Base-by-base conservation (phyloP, 2,797 vertebrate species). In the Eulemur mongoz region DNA sequence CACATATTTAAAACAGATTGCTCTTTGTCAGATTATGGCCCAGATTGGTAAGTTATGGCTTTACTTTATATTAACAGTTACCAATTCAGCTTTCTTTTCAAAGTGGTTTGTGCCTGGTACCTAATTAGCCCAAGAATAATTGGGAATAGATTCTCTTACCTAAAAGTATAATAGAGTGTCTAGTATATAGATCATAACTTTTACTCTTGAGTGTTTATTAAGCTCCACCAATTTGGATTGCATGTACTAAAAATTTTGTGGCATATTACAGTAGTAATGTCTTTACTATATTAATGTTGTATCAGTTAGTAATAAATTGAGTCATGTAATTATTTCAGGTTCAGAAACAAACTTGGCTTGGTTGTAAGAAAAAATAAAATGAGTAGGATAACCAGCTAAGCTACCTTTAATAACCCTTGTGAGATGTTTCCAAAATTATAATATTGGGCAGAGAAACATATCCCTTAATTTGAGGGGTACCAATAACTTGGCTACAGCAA, bases 21-120 rank as follows among this genome's bases (percentile, higher is more conserved):
- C 99, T 1, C 99, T 99, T 96, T 99, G 99, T 98, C 99, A 99
- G 98, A 99, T 99, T 97, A 99, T 99, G 99, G 99, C 99, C 97
- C 99, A 99, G 97, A 99, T 99, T 97, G 99, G 99, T 99, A 98
- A 98, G 98, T 95, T 96, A 43, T 32, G 82, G 17, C 50, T 80
- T 50, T 93, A 86, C 35, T 5, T 0, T 84, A 15, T 32, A 12
- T 27, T 59, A 27, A 59, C 27, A 43, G 8, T 45, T 95, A 22
- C 10, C 67, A 80, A 1, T 69, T 86, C 38, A 96, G 35, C 63
- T 75, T 30, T 85, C 6, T 79, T 45, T 22, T 1, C 38, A 14
- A 72, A 78, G 61, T 93, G 20, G 79, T 96, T 95, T 38, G 32
- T 67, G 2, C 80, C 18, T 80, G 17, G 48, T 30, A 48, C 72